Percentiles rank a stretch among this genome's conserved stretches.
phyloP scores from a whole-genome alignment of 2,797 vertebrate species.

The Tarsius wallacei region DNA sequence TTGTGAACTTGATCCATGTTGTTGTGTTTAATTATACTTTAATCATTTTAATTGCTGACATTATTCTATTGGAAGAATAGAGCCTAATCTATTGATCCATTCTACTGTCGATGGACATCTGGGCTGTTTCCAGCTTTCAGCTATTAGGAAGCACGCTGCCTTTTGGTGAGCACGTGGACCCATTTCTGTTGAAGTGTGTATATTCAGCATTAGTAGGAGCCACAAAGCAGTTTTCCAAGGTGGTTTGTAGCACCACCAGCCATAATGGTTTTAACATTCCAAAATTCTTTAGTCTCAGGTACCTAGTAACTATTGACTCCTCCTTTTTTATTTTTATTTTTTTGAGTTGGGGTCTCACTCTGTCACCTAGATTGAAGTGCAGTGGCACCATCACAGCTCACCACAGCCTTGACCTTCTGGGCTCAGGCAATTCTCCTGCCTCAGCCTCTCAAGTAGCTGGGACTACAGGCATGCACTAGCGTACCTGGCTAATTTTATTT shows the following conservation, averaged over 20 bases:
- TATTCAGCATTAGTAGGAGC: neutral
- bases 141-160: neutral
- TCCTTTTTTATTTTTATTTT: too few relatives aligned
- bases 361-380: too few relatives aligned
- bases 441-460: too few relatives aligned
- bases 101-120: neutral
- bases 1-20: neutral
- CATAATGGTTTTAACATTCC: neutral
- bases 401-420: too few relatives aligned
- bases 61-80: neutral
- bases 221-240: neutral
- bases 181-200: neutral
- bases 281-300: neutral
- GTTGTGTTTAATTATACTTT: slow-evolving; percentile 35
- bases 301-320: neutral
- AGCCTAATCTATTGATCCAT: neutral
- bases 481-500: too few relatives aligned
- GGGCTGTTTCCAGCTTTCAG: neutral
- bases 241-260: neutral
- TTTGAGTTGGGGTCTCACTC: too few relatives aligned
- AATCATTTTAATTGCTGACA: slow-evolving; percentile 1
- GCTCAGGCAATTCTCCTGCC: too few relatives aligned
- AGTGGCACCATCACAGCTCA: too few relatives aligned
- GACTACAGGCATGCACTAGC: too few relatives aligned
- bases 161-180: neutral